A percentile compares a stretch with the other conserved stretches of the same genome.
Conservation (phyloP, 2,797 vertebrate genomes). For the Liparis tanakae region DNA sequence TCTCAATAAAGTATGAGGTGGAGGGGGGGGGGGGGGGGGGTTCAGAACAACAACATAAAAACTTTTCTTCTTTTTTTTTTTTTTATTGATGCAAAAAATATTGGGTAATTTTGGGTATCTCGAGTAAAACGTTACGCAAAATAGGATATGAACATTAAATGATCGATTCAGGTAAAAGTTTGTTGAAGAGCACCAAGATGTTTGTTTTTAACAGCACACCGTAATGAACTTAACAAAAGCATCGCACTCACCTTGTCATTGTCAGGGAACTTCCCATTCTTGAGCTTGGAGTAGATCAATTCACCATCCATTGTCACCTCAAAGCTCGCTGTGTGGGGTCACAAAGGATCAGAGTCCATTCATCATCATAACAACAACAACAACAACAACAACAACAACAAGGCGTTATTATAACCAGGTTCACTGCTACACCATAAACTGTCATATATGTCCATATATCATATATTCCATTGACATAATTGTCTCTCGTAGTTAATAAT, state of each 20-base stretch:
- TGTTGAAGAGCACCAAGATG: neutral
- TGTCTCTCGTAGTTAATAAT: neutral
- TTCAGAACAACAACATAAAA: too few relatives aligned
- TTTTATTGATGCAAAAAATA: too few relatives aligned
- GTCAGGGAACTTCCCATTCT: conserved; percentile 30
- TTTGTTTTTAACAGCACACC: neutral
- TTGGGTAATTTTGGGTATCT: too few relatives aligned
- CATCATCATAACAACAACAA: neutral
- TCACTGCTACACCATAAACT: too few relatives aligned
- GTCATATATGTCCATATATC: neutral
- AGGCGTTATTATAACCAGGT: too few relatives aligned
- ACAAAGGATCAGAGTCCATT: neutral
- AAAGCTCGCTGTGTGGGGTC: conserved; percentile 67
- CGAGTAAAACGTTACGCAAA: neutral
- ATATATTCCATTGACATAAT: neutral
- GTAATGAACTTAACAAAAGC: neutral
- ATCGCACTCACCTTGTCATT: conserved; percentile 41
- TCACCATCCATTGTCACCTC: conserved; percentile 63
- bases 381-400: too few relatives aligned
- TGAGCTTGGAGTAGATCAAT: conserved; percentile 69
- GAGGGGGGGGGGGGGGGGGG: too few relatives aligned
- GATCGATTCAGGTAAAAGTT: neutral
- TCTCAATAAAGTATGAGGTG: too few relatives aligned
- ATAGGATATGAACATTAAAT: neutral
- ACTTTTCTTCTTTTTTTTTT: too few relatives aligned